Evolutionary conservation across 2,113 vertebrate species (phyloP).

Genomic region (Barnardius zonarius): DNA sequence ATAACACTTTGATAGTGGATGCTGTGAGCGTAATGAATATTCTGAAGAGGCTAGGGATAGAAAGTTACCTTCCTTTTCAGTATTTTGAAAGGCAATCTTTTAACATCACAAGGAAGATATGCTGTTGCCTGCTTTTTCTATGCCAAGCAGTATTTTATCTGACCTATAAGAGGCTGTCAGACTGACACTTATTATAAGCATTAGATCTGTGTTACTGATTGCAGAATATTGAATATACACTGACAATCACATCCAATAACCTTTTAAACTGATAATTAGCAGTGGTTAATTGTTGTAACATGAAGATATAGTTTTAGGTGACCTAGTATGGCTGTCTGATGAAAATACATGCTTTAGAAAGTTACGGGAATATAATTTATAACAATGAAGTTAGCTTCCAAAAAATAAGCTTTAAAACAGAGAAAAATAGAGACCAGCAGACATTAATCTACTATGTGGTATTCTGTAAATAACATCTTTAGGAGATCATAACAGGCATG

Average conservation of each 20-base stretch:
- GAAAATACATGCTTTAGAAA: constrained; percentile 25
- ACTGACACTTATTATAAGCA: constrained; percentile 35
- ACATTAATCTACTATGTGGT: constrained; percentile 53
- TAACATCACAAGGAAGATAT: constrained; percentile 2
- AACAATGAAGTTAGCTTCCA: constrained; percentile 51
- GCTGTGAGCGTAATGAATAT: constrained; percentile 44
- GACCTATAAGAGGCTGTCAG: constrained; percentile 48
- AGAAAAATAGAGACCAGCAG: constrained; percentile 73
- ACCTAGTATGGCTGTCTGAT: background rate
- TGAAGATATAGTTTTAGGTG: constrained; percentile 16
- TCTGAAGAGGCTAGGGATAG: constrained; percentile 36
- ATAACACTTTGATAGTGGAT: constrained; percentile 53
- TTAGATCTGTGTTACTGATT: constrained; percentile 44
- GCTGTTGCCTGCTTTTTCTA: background rate
- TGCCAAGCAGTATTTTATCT: constrained; percentile 39
- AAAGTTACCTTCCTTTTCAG: constrained; percentile 57
- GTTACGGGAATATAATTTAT: constrained; percentile 46
- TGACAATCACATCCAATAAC: constrained; percentile 33
- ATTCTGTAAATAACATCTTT: constrained; percentile 68
- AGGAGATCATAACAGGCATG: constrained; percentile 65
- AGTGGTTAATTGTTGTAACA: constrained; percentile 27
- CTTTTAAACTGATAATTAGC: constrained; percentile 40
- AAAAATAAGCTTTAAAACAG: constrained; percentile 67
- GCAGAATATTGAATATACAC: constrained; percentile 46
- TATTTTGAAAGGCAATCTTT: constrained; percentile 44